A percentile compares a stretch with the other conserved stretches of the same genome.
Evolutionary conservation across 2,113 vertebrate genomes (phyloP).

Genomic region (Myxocyprinus asiaticus): DNA sequence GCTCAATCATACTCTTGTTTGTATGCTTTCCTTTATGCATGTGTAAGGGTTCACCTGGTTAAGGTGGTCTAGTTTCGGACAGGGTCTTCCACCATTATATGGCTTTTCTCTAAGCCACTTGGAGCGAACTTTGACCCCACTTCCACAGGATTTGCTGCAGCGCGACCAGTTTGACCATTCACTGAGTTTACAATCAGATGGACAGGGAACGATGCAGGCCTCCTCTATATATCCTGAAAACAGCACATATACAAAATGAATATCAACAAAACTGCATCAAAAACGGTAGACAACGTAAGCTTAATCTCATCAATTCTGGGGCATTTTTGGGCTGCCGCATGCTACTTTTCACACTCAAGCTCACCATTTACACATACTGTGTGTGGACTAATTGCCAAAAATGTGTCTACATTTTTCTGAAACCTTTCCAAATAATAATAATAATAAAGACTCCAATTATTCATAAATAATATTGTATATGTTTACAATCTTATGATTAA

Average conservation of each 20-base stretch:
- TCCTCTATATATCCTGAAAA: constrained; percentile 89
- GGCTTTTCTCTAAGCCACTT: constrained; percentile 97
- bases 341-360: too few species aligned
- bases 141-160: constrained; percentile 97
- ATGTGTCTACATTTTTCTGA: too few species aligned
- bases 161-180: constrained; percentile 99
- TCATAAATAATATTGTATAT: too few species aligned
- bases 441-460: too few species aligned
- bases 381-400: too few species aligned
- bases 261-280: background rate
- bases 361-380: too few species aligned
- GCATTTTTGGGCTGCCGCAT: too few species aligned
- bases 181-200: constrained; percentile 96
- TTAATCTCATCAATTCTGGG: too few species aligned
- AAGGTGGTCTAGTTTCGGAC: constrained; percentile 94
- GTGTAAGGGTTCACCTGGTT: constrained; percentile 83
- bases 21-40: background rate
- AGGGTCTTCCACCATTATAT: constrained; percentile 94
- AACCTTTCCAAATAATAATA: too few species aligned
- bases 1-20: background rate
- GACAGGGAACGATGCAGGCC: constrained; percentile 95
- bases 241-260: background rate
- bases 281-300: too few species aligned
- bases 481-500: too few species aligned
- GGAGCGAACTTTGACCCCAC: constrained; percentile 94